Evolutionary conservation across 2,888 invertebrate species (phyloP).

Genomic region (Laothoe populi): DNA sequence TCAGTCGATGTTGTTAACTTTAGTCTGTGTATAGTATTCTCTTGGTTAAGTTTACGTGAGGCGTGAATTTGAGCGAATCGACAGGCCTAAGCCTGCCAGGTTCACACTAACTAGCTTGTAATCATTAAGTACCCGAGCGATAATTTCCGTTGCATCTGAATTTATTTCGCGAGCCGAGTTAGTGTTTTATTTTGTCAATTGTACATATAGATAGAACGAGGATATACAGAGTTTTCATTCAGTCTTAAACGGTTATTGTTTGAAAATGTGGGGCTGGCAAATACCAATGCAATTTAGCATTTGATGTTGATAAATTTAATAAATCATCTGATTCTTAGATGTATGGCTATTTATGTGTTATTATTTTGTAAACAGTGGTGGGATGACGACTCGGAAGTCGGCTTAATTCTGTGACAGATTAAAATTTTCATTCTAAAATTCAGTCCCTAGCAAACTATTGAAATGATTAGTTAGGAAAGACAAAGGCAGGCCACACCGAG

Average conservation of each 20-base stretch:
- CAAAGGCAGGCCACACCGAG: neutral
- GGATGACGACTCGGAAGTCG: conserved; percentile 50
- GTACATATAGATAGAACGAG: conserved; percentile 81
- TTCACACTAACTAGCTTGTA: conserved; percentile 77
- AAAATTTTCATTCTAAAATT: conserved; percentile 19
- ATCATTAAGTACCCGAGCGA: conserved; percentile 73
- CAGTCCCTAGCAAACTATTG: neutral
- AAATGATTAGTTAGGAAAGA: neutral
- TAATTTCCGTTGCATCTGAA: conserved; percentile 77
- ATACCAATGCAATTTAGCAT: conserved; percentile 71
- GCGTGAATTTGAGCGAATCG: conserved; percentile 81
- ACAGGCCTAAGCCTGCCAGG: conserved; percentile 73
- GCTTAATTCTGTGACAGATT: conserved; percentile 35
- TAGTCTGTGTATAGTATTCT: conserved; percentile 82
- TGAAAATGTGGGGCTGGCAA: conserved; percentile 64
- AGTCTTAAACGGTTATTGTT: conserved; percentile 70
- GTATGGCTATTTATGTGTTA: conserved; percentile 70
- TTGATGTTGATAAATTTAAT: conserved; percentile 62
- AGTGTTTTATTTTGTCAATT: conserved; percentile 72
- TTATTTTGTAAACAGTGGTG: conserved; percentile 54
- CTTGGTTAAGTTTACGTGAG: conserved; percentile 74
- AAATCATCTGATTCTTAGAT: conserved; percentile 65
- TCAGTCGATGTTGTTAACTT: conserved; percentile 80
- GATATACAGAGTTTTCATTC: conserved; percentile 70
- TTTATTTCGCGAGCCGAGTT: conserved; percentile 78